Evolutionary conservation across 2,113 vertebrate species (phyloP), one percentile per base, ranked within the genome.

Genomic region (Percina caprodes): DNA sequence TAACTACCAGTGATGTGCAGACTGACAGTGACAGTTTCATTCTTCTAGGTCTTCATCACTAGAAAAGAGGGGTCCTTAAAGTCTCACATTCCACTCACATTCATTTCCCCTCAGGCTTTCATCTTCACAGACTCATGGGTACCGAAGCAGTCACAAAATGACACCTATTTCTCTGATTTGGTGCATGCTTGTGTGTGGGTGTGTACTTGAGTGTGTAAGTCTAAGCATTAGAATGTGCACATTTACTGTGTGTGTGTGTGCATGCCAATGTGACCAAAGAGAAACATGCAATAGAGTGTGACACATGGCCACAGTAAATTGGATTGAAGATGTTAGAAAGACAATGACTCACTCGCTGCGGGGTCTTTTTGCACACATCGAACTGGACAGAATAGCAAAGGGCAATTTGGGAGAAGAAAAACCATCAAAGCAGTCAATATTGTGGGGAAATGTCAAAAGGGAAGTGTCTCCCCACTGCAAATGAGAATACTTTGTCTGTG

Each of bases 321-420:
- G 86, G 82, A 93, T 85, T 86, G 70, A 85, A 88, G 75, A 86
- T 59, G 87, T 69, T 62, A 39, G 79, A 82, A 85, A 90, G 90
- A 91, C 90, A 92, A 90, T 88, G 88, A 88, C 60, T 89, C 56
- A 66, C 62, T 79, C 12, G 74, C 82, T 63, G 24, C 24, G 0
- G 80, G 83, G 84, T 66, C 68, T 69, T 80, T 67, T 42, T 74
- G 69, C 76, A 56, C 75, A 74, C 61, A 59, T 63, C 67, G 74
- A 84, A 84, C 85, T 84, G 82, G 83, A 88, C 77, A 54, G 80
- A 88, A 87, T 65, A 71, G 72, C 39, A 82, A 70, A 73, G 26
- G 56, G 61, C 61, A 75, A 83, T 79, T 2, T 45, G 83, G 82
- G 79, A 85, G 71, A 69, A 75, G 74, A 52, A 68, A 72, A 84